Base-by-base conservation (phyloP, 2,113 vertebrate genomes). In the Elaphurus davidianus region DNA sequence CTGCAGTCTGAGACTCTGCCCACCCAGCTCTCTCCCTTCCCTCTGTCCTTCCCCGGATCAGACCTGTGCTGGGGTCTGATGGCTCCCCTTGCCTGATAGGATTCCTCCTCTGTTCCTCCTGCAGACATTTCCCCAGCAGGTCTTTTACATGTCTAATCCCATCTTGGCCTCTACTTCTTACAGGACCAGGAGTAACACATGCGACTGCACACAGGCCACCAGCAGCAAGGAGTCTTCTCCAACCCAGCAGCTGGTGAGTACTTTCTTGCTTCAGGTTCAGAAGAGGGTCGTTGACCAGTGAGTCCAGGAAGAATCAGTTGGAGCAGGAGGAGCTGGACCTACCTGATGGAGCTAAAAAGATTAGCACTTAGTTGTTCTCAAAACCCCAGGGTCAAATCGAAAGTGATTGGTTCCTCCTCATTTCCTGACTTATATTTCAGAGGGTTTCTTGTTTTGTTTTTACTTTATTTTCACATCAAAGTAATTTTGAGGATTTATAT, bases 401-500 rank as follows among this genome's bases (percentile, higher is more conserved):
- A 62, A 4, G 36, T 57, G 81, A 55, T 36, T 7, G 40, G 0
- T 27, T 91, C 28, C 11, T 33, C 59, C 17, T 10, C 19, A 27
- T 54, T 55, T 71, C 67, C 52, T 55, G 76, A 76, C 59, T 74
- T 93, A 21, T 17, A 91, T 76, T 94, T 81, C n/a, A 97, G n/a
- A 40, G 40, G 54, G 23, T 62, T 88, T 62, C 59, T 95, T 93
- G n/a, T 83, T 94, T 94, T 78, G n/a, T 36, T 97, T 97, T 94
- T 89, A 62, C 71, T 94, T 96, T 28, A 79, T 93, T 91, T 79
- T 54, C 23, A 94, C 6, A 52, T 83, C 52, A 92, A 67, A 30
- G 7, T 33, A 76, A 82, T 54, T 81, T 43, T 82, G 60, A 92
- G 64, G 88, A 92, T 86, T 95, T 25, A 67, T 36, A 93, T 94